Evolutionary conservation across 2,113 vertebrate species (phyloP).

Genomic region (Piprites chloris): DNA sequence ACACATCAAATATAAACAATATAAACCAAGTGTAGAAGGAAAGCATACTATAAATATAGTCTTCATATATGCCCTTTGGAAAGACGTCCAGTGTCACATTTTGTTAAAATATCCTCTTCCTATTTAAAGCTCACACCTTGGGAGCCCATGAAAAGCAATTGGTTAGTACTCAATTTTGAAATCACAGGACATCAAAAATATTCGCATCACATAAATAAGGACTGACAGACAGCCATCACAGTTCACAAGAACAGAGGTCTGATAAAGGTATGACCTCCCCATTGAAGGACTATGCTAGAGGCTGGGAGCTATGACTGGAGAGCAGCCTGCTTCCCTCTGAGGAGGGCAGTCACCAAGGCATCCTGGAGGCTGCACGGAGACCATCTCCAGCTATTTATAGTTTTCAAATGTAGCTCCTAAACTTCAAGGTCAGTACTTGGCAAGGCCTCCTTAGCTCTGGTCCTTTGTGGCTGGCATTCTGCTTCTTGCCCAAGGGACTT

Average conservation of each 20-base stretch:
- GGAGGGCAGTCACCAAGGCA: neutral
- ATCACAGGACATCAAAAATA: neutral
- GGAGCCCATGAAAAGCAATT: slow-evolving; percentile 28
- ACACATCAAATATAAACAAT: slow-evolving; percentile 66
- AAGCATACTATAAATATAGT: slow-evolving; percentile 46
- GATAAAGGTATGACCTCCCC: neutral
- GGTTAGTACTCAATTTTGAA: slow-evolving; percentile 2
- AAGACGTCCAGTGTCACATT: slow-evolving; percentile 32
- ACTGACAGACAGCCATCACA: neutral
- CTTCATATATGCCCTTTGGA: slow-evolving; percentile 15
- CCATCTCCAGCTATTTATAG: neutral
- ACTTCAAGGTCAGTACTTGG: neutral
- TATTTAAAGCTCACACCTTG: slow-evolving; percentile 26
- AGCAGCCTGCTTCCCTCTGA: neutral
- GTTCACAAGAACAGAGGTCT: neutral
- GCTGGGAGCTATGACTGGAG: neutral
- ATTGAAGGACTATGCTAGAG: neutral
- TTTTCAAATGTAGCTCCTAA: neutral
- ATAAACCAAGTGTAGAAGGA: slow-evolving; percentile 41
- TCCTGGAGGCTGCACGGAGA: neutral
- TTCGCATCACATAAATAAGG: neutral
- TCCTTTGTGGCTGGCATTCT: neutral
- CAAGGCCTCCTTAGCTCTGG: neutral
- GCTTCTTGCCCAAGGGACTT: neutral
- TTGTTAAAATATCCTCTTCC: slow-evolving; percentile 11